Base-by-base conservation (phyloP, 2,888 invertebrate species). In the Fragum whitleyi region DNA sequence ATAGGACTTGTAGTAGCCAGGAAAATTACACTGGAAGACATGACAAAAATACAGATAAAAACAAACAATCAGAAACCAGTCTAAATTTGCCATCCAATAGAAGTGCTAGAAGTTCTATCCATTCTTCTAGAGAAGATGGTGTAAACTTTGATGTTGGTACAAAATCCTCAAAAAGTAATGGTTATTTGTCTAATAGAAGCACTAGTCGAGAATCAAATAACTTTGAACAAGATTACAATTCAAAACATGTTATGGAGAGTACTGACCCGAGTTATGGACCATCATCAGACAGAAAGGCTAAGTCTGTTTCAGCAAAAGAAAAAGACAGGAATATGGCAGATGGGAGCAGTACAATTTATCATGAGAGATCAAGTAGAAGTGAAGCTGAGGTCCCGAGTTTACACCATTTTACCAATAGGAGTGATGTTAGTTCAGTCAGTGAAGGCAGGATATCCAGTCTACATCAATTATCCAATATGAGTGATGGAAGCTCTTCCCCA, bases 401-500 rank as follows among this genome's bases (percentile, higher is more conserved):
- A 36, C 32, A 36, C 32, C 32, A 36, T 6, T 36, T 36, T 6
- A 6, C 32, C 32, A 36, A 36, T 36, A 36, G 32, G 32, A 36
- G 32, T 36, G 32, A 36, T 36, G 32, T 3, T 3, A 47, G 5
- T 5, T 19, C 47, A 9, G 47, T 5, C 47, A 47, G n/a, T 42
- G 21, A 23, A 21, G 32, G 29, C 29, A 21, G 32, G 16, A 11
- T 16, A 57, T 59, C 57, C 16, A 74, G 74, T 76, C 55, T 51
- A 1, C 26, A 67, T 26, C 28, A 21, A 19, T 9, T 72, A 26
- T 77, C 83, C 28, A 59, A 55, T 29, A 53, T 70, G 32, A 81
- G 79, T 62, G 71, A 32, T 51, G 51, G 68, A 57, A 76, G 55
- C 53, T 70, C 72, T 14, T 67, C 84, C 36, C 83, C 79, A 23